Base-by-base conservation (phyloP, 2,888 invertebrate species). In the Hipparchia sbordonii region DNA sequence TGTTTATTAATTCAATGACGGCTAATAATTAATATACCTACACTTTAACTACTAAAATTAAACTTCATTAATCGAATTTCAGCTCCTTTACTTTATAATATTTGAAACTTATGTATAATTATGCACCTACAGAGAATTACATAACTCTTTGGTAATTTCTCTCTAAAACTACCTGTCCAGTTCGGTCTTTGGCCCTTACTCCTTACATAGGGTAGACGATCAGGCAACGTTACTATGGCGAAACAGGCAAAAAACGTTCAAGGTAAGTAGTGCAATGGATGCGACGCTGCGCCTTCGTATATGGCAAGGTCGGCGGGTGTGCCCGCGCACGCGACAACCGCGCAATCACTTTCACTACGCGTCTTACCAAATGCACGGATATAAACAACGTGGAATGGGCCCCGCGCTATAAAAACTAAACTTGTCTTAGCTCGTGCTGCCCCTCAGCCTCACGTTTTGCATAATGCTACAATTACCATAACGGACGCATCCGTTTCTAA, bases 341-440 rank as follows among this genome's bases (percentile, higher is more conserved):
- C 88, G 89, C 89, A 89, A 90, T 91, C 92, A 92, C 92, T 92
- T 93, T 93, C 93, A 92, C 92, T 87, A 86, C 85, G 84, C 79
- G 81, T 82, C 81, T 82, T 90, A 87, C 89, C 87, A 89, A 91
- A 90, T 85, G 85, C 87, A 87, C 77, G 77, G 85, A 88, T 77
- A 75, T 76, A 77, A 77, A 71, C 76, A 66, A 72, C 74, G 78
- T 80, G 77, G 80, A 80, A 78, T 76, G 69, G 69, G 52, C 69
- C 51, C n/a, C 39, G 23, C 76, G 83, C 83, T 87, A 87, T 87
- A 73, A 76, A 75, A 76, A 73, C 74, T 74, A 70, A 65, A 69
- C 74, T 72, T 39, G 72, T 62, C 54, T 67, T 61, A 56, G 56
- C 67, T 45, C 46, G 10, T 9, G 56, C 56, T 56, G 39, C 45